Percentiles rank a stretch among this genome's conserved stretches.
phyloP scores from a whole-genome alignment of 2,797 vertebrate species.

The Cirrhinus mrigala region DNA sequence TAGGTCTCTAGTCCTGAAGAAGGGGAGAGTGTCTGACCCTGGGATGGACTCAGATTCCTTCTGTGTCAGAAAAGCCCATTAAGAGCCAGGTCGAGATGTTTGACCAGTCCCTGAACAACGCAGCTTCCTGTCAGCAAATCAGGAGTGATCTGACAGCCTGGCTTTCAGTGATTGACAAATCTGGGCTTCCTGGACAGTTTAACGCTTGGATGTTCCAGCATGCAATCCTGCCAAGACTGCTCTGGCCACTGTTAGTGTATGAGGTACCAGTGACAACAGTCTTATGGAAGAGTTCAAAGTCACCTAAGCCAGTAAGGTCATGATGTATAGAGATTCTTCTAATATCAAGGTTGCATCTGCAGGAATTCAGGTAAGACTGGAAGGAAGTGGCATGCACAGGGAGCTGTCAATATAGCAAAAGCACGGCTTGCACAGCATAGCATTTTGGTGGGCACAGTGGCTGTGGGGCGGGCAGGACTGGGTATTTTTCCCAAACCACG shows the following conservation, averaged over 20 bases:
- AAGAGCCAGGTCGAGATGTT: constrained; percentile 28
- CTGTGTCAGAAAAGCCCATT: constrained; percentile 23
- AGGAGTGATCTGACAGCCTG: background rate
- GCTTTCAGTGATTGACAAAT: background rate
- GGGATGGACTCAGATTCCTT: constrained; percentile 9
- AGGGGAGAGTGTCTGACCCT: too few species aligned
- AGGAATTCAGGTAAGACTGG: background rate
- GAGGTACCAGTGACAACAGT: too few species aligned
- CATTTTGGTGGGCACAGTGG: background rate
- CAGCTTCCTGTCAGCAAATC: background rate
- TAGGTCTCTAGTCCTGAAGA: too few species aligned
- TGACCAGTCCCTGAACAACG: too few species aligned
- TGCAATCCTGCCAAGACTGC: too few species aligned
- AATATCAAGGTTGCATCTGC: background rate
- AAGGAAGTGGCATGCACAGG: constrained; percentile 5
- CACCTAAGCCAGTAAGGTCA: too few species aligned
- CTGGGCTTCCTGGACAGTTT: constrained; percentile 13
- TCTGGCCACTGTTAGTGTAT: too few species aligned
- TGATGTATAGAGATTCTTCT: too few species aligned
- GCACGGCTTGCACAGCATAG: background rate
- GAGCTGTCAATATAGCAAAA: background rate
- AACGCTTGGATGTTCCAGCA: background rate
- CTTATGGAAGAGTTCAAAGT: too few species aligned
- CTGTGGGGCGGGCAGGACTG: background rate
- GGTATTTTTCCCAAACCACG: background rate